Base-by-base conservation (phyloP, 2,797 vertebrate genomes). In the Coilia nasus region DNA sequence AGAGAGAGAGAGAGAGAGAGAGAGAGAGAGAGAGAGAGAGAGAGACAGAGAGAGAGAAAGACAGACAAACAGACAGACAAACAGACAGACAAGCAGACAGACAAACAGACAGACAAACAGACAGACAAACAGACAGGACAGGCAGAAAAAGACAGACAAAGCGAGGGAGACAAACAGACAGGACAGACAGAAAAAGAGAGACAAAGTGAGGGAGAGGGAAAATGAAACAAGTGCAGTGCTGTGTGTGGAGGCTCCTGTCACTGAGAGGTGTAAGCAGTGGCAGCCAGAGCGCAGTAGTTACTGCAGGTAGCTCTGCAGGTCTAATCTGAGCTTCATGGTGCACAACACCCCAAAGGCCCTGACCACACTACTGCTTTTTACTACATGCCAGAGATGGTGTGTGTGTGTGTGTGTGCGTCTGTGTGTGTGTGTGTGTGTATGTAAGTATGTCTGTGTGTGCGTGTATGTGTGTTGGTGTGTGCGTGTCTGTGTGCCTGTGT, bases 1-100 rank as follows among this genome's bases (percentile, higher is more conserved):
- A 82, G 11, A n/a, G 60, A 83, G 11, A 44, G 44, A 81, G 44
- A 59, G 6, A 81, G 81, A 81, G 64, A 78, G 85, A n/a, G 0
- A 62, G 59, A 62, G 3, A n/a, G 2, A 62, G 19, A n/a, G 19
- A 23, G 4, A n/a, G 19, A 62, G 19, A 62, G 2, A 62, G 19
- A 62, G 4, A n/a, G 19, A 23, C 17, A 62, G 3, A 62, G 59
- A 67, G 62, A 67, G 7, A 67, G 23, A 11, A 3, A 1, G 0
- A 62, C n/a, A n/a, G n/a, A n/a, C n/a, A n/a, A n/a, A n/a, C n/a
- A n/a, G n/a, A n/a, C n/a, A n/a, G n/a, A n/a, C 2, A 62, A 21
- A 23, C 7, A 17, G 59, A 4, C 10, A 60, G 59, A 21, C 46
- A 4, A 5, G 59, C 11, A 21, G 17, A 5, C 15, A 60, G 59